Evolutionary conservation across 2,888 invertebrate genomes (phyloP), one percentile per base, ranked within the genome.

Genomic region (Drosophila prolongata): DNA sequence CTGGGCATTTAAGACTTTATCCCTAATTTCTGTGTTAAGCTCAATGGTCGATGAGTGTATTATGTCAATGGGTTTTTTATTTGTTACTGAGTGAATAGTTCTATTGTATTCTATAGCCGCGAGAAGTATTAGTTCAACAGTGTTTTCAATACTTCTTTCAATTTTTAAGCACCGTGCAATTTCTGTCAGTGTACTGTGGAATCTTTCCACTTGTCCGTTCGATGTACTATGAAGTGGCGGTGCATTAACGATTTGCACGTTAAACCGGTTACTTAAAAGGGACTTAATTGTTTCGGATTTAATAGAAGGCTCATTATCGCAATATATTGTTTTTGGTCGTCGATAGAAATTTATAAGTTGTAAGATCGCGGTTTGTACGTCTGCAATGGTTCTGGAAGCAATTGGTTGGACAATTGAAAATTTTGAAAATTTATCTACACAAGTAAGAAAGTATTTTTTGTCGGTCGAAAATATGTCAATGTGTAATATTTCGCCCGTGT

Each of bases 21-120:
- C 38, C 38, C 38, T 38, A 38, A 38, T 38, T n/a, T 38, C 38
- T 35, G n/a, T 38, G n/a, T 38, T 38, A 14, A 14, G 38, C 38
- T 38, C 38, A n/a, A 38, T 38, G 6, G 38, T 38, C 6, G 38
- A n/a, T 10, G 38, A 38, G 38, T 38, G 38, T 38, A 38, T 38
- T 38, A n/a, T 35, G 16, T 16, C 16, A 16, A 16, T 16, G 16
- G 16, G 16, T 16, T 1, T 16, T 16, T 16, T 16, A 16, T 16
- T 16, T 16, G 16, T 16, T 16, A 16, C 16, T 16, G 16, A 16
- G 16, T 16, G 16, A 16, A 16, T 16, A 16, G 16, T 16, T 16
- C 16, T 16, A 16, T 16, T 13, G 0, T 35, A 35, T 11, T 11
- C 35, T 35, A 35, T 35, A 35, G 35, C 3, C 35, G 35, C 35